phyloP scores from a whole-genome alignment of 2,888 invertebrate genomes.

The Cheilosia variabilis region DNA sequence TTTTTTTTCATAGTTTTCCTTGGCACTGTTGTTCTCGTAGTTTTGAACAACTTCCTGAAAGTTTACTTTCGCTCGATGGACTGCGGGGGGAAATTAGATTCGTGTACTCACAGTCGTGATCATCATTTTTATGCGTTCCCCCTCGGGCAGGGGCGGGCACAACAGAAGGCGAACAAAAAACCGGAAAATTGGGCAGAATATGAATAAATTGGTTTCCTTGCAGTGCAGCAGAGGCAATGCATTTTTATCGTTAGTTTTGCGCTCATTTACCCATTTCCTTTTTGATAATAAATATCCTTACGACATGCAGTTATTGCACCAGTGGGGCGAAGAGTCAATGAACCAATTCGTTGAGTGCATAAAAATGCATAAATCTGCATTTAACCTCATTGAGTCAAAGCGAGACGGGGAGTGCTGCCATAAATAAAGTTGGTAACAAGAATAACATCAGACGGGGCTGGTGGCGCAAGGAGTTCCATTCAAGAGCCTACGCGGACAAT shows the following conservation, averaged over 20 bases:
- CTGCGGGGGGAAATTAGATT: constrained; percentile 65
- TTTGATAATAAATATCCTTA: constrained; percentile 44
- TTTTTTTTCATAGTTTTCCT: constrained; percentile 36
- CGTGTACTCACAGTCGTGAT: constrained; percentile 66
- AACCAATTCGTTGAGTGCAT: constrained; percentile 72
- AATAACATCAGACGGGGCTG: constrained; percentile 10
- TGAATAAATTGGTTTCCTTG: constrained; percentile 57
- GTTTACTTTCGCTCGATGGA: constrained; percentile 60
- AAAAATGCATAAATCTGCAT: constrained; percentile 61
- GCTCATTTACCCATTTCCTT: constrained; percentile 19
- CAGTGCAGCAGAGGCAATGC: constrained; percentile 7
- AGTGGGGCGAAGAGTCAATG: constrained; percentile 49
- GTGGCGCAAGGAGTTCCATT: constrained; percentile 19
- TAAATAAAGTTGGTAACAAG: constrained; percentile 53
- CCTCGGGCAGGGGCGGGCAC: background rate
- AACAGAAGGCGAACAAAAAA: constrained; percentile 37
- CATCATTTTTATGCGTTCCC: constrained; percentile 68
- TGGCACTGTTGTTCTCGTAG: constrained; percentile 60
- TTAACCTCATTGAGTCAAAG: constrained; percentile 57
- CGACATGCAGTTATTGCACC: constrained; percentile 12
- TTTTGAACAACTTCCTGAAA: constrained; percentile 72
- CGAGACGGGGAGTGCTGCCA: constrained; percentile 24
- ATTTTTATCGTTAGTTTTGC: constrained; percentile 52
- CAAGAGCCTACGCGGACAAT: constrained; percentile 20
- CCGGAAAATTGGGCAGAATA: constrained; percentile 50